Base-by-base conservation (phyloP, 2,888 invertebrate species). In the Nephrotoma guestfalica region DNA sequence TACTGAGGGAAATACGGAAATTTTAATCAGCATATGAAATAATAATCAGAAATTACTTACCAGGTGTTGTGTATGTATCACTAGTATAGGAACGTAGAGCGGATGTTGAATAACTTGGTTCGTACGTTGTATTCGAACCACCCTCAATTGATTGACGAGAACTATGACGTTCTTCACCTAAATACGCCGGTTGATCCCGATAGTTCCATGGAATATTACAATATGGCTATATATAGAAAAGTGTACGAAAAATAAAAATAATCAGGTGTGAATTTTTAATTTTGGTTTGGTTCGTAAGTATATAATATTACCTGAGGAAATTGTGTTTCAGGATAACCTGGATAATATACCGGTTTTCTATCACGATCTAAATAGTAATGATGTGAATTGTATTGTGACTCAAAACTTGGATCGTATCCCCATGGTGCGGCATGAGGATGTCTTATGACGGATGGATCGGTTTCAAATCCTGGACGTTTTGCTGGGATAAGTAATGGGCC, bases 401-500 rank as follows among this genome's bases (percentile, higher is more conserved):
- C 91, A 88, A 92, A 91, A 71, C 90, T 89, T 40, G 91, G 90
- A 42, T 92, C 91, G 88, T 92, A 92, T 51, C 91, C 90, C 91
- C 92, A 91, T 86, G 91, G 91, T 43, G 85, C 43, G 30, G 41
- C 42, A 89, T 91, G 91, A 88, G 91, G 90, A 89, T 91, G 92
- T 88, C 92, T 89, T 88, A 91, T 92, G 85, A 91, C 91, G 87
- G 92, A 90, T 87, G 91, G 90, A 89, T 92, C 92, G 87, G 91
- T 89, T 88, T 92, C 93, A 90, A 93, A 95, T 89, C 92, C 93
- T 87, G 93, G 92, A 90, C 97, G 93, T 92, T 97, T 97, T 90
- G 97, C 97, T 88, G 97, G 97, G 92, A 97, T 97, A 93, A 97
- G 97, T 88, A 97, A 93, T 87, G 96, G 95, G 88, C 96, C 96